Base-by-base conservation (phyloP, 2,113 vertebrate species). In the Tylochromis polylepis region DNA sequence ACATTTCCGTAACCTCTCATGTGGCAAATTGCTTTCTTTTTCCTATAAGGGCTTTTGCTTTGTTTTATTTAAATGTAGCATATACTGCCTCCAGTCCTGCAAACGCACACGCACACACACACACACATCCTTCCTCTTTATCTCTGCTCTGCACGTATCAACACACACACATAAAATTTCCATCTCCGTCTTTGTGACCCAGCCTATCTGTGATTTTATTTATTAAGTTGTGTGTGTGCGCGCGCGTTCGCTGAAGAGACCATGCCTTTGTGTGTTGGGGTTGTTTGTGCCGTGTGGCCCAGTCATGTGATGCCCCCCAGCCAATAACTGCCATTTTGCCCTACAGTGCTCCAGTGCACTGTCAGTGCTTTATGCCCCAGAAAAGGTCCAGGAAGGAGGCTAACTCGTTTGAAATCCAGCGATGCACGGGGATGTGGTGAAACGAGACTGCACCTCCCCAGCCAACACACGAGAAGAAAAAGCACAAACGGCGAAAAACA, bases 401-500 rank as follows among this genome's bases (percentile, higher is more conserved):
- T 53, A 56, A 89, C 67, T 78, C 79, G 9, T 83, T 65, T 56
- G 41, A 53, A 88, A 84, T 79, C 70, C 82, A 81, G 11, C 82
- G 31, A 77, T 38, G 2, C 87, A 62, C 80, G 62, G 24, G 51
- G 67, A 51, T 81, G 81, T 9, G 16, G 58, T 27, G 70, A 81
- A 60, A 34, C 46, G 18, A 84, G 77, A 36, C 83, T 78, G 75
- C 75, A 88, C 58, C 79, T 58, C 60, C 81, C 81, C 58, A 81
- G 86, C 87, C 90, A 89, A 85, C 85, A 81, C 81, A 59, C 36
- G 57, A 85, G 87, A 81, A 72, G 67, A 81, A 88, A 93, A 95
- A 96, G 96, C 96, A 97, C 95, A 96, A 96, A 82, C 85, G 72
- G 79, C 55, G 24, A 84, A 82, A 82, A 90, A 84, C 65, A 89